A percentile compares a stretch with the other conserved stretches of the same genome.
phyloP scores from a whole-genome alignment of 2,888 invertebrate species.

The Mythimna loreyi region DNA sequence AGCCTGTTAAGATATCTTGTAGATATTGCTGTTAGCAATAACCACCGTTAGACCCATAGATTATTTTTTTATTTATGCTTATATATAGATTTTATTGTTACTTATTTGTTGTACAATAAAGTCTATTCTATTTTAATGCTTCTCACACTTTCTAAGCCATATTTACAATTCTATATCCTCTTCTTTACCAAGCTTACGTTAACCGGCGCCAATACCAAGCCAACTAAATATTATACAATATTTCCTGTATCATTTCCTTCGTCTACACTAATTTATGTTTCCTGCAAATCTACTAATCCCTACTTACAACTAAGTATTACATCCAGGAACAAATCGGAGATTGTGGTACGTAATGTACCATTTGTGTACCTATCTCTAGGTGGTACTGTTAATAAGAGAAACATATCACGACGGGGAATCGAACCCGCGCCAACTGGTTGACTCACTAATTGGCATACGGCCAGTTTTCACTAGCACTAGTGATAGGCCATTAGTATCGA shows the following conservation, averaged over 20 bases:
- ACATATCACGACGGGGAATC: slow-evolving; percentile 65
- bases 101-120: no score
- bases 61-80: no score
- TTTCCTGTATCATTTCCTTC: slow-evolving; percentile 41
- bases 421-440: slow-evolving; percentile 67
- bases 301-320: slow-evolving; percentile 20
- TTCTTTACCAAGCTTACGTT: not conserved
- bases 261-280: slow-evolving; percentile 27
- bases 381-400: slow-evolving; percentile 64
- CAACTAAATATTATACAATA: slow-evolving; percentile 19
- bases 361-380: slow-evolving; percentile 26
- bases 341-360: slow-evolving; percentile 19
- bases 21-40: no score
- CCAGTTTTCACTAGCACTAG: slow-evolving; percentile 68
- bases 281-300: slow-evolving; percentile 22
- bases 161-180: no score
- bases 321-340: slow-evolving; percentile 32
- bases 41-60: no score
- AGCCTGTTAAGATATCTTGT: no score
- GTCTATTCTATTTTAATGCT: no score
- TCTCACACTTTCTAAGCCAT: no score
- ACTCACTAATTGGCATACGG: slow-evolving; percentile 71
- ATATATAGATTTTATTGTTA: no score
- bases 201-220: slow-evolving; percentile 19
- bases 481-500: slow-evolving; percentile 42